Evolutionary conservation across 2,888 invertebrate genomes (phyloP).

Genomic region (Nesidiocoris tenuis): DNA sequence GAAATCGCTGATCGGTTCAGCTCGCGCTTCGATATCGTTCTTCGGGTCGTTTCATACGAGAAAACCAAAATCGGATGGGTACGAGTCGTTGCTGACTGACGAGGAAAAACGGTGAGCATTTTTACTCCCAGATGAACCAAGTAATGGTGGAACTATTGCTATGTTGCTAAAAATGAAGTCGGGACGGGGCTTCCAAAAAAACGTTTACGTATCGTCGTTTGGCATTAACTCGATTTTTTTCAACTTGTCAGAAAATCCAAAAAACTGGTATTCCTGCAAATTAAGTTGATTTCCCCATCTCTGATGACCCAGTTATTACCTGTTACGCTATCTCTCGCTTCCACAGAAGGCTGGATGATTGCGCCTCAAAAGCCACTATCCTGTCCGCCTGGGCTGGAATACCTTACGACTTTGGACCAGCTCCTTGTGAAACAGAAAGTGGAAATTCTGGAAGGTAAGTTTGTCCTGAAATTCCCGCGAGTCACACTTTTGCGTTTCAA

Average conservation of each 20-base stretch:
- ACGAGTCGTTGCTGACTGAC: slow-evolving; percentile 65
- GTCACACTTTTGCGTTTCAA: background rate
- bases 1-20: slow-evolving; percentile 2
- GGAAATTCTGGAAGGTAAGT: slow-evolving; percentile 68
- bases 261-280: too few relatives aligned
- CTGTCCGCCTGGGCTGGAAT: slow-evolving; percentile 85
- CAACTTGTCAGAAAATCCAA: too few relatives aligned
- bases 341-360: slow-evolving; percentile 69
- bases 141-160: too few relatives aligned
- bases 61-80: slow-evolving; percentile 58
- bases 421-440: slow-evolving; percentile 79
- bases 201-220: too few relatives aligned
- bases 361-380: slow-evolving; percentile 70
- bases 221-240: too few relatives aligned
- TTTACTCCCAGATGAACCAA: too few relatives aligned
- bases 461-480: background rate
- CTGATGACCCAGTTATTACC: background rate
- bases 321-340: slow-evolving; percentile 16
- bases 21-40: background rate
- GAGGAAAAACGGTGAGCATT: slow-evolving; percentile 67
- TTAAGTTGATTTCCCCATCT: too few relatives aligned
- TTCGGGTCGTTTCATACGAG: background rate
- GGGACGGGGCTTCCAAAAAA: too few relatives aligned
- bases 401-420: slow-evolving; percentile 83
- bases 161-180: too few relatives aligned